phyloP scores from a whole-genome alignment of 1,140 invertebrate species.

The Lepidurus arcticus region DNA sequence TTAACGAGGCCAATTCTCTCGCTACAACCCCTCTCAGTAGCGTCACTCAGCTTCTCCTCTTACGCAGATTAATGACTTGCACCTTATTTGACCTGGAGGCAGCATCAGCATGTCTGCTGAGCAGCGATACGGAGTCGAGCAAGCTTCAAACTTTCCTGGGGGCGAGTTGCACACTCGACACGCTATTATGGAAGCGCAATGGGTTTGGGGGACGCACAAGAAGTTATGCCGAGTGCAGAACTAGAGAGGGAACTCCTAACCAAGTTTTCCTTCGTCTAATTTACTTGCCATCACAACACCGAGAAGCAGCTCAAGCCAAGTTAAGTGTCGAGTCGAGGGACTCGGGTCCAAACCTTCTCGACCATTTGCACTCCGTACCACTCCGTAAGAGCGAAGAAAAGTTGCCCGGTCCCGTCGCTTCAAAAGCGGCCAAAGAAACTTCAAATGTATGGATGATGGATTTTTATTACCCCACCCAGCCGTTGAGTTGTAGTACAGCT shows the following conservation, averaged over 20 bases:
- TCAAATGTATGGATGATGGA: too few species aligned
- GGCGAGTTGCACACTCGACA: background rate
- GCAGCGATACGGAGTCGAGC: background rate
- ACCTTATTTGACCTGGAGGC: background rate
- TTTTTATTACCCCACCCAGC: background rate
- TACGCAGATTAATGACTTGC: constrained; percentile 21
- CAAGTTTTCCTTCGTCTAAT: background rate
- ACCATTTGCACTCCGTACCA: background rate
- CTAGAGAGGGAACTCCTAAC: background rate
- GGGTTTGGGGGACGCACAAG: constrained; percentile 1
- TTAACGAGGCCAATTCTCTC: constrained; percentile 18
- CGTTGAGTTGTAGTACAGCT: background rate
- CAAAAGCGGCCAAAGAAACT: too few species aligned
- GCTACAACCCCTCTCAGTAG: constrained; percentile 9
- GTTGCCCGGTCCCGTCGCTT: too few species aligned
- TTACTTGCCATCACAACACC: background rate
- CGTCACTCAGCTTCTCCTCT: constrained; percentile 20
- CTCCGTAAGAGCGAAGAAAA: too few species aligned
- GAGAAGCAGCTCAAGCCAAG: too few species aligned
- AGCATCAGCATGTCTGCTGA: constrained; percentile 18
- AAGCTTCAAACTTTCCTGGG: background rate
- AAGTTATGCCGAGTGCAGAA: background rate
- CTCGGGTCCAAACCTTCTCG: background rate
- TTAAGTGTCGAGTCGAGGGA: too few species aligned
- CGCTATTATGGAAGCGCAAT: constrained; percentile 8